These are phyloP conservation scores for Anoplius nigerrimus DNA, from an alignment of 2,888 invertebrate species.

Conservation along the genomic window DNA sequence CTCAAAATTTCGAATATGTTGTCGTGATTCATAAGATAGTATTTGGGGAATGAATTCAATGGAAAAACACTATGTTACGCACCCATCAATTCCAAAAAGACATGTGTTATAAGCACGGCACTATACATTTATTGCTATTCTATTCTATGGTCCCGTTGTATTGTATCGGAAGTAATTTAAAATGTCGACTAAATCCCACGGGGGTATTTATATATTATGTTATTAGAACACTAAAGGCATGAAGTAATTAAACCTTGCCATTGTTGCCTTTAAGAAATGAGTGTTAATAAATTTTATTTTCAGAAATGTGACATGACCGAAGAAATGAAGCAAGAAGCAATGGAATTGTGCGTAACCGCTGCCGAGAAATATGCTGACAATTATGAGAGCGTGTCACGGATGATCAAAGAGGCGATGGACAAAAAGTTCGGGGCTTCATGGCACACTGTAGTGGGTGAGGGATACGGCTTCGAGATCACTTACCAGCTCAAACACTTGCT, in stretches of 20 bases:
- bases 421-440: conserved; percentile 82
- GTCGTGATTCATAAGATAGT: too few species aligned
- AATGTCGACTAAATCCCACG: too few species aligned
- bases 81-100: too few species aligned
- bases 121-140: too few species aligned
- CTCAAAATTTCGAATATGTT: too few species aligned
- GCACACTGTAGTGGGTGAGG: conserved; percentile 83
- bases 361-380: conserved; percentile 81
- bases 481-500: conserved; percentile 80
- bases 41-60: too few species aligned
- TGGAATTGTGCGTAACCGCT: conserved; percentile 81
- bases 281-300: background rate
- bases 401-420: conserved; percentile 83
- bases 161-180: too few species aligned
- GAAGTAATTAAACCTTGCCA: too few species aligned
- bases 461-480: conserved; percentile 82
- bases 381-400: conserved; percentile 80
- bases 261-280: too few species aligned
- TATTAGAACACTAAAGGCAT: background rate
- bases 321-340: conserved; percentile 81
- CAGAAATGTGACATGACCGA: conserved; percentile 79
- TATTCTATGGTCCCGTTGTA: too few species aligned
- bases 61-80: too few species aligned
- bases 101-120: too few species aligned
- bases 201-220: background rate